Percentiles rank a stretch among this genome's conserved stretches.
phyloP scores from a whole-genome alignment of 2,113 vertebrate species.

The Dromiciops gliroides region DNA sequence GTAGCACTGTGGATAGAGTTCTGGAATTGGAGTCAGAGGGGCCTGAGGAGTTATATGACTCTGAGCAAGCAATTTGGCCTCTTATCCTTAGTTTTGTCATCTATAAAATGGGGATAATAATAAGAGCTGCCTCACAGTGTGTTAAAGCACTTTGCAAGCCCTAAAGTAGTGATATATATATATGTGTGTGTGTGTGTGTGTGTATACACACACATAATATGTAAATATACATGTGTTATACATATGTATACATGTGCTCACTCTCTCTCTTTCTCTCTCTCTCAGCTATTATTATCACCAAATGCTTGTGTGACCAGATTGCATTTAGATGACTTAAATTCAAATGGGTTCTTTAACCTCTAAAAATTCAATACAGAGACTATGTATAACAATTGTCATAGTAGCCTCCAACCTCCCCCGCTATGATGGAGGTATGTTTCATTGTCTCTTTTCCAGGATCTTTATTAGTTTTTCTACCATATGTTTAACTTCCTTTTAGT shows the following conservation, averaged over 20 bases:
- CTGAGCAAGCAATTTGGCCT: neutral
- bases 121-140: neutral
- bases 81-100: neutral
- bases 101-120: neutral
- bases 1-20: neutral
- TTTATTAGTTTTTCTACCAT: too few species aligned
- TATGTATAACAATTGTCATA: too few species aligned
- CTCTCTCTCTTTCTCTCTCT: neutral
- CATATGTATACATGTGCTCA: neutral
- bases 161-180: neutral
- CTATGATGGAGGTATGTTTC: too few species aligned
- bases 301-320: neutral
- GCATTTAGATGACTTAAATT: neutral
- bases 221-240: neutral
- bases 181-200: too few species aligned
- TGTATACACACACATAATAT: neutral
- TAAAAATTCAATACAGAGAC: too few species aligned
- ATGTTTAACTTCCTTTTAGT: too few species aligned
- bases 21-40: neutral
- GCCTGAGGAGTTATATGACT: neutral
- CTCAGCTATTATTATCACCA: neutral
- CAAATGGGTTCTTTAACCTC: neutral
- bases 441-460: too few species aligned
- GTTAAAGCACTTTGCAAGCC: neutral
- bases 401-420: too few species aligned